Evolutionary conservation across 1,140 invertebrate genomes (phyloP).

Genomic region (Calephelis nemesis): DNA sequence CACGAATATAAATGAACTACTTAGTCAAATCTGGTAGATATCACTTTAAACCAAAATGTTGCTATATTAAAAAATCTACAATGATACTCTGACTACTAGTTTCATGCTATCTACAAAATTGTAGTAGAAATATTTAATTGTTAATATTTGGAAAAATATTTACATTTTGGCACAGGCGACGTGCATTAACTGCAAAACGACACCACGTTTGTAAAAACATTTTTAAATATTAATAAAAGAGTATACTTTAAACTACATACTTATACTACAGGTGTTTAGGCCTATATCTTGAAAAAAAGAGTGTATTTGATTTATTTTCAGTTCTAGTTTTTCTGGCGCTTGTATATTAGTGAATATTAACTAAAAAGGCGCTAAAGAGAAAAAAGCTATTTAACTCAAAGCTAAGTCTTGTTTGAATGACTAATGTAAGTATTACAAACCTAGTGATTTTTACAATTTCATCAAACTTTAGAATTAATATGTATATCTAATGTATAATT

Average conservation of each 20-base stretch:
- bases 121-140: slow-evolving; percentile 31
- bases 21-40: not conserved
- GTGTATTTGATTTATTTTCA: slow-evolving; percentile 2
- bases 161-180: slow-evolving; percentile 75
- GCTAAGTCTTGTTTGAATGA: too few species aligned
- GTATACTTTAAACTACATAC: slow-evolving; percentile 68
- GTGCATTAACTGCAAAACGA: slow-evolving; percentile 52
- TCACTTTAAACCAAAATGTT: not conserved
- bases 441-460: too few species aligned
- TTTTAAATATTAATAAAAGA: slow-evolving; percentile 48
- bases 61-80: not conserved
- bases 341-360: too few species aligned
- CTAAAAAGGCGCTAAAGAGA: too few species aligned
- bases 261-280: slow-evolving; percentile 72
- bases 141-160: slow-evolving; percentile 57
- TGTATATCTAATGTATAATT: too few species aligned
- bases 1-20: not conserved
- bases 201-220: slow-evolving; percentile 48
- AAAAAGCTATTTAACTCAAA: too few species aligned
- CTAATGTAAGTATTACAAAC: too few species aligned
- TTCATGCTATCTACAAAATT: slow-evolving; percentile 29
- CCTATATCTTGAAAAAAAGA: slow-evolving; percentile 51
- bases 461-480: too few species aligned
- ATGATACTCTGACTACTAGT: slow-evolving; percentile 34
- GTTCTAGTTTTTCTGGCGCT: not conserved